Evolutionary conservation across 2,888 invertebrate species (phyloP), one percentile per base, ranked within the genome.

Genomic region (Tuberolachnus salignus): DNA sequence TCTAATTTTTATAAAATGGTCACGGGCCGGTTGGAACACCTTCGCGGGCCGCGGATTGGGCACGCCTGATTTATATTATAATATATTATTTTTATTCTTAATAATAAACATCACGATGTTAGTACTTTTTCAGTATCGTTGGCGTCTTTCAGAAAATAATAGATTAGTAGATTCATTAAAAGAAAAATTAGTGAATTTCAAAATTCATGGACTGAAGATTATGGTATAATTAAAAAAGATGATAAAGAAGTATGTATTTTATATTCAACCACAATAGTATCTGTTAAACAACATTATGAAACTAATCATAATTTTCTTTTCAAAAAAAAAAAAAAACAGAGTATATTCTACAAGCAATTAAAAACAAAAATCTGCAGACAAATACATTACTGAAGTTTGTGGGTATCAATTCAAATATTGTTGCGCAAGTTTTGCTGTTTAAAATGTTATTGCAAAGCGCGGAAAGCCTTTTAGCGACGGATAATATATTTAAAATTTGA

Each of bases 211-310:
- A 61, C 34, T 26, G 42, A 63, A 63, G 42, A 63, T 63, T 42
- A 42, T 19, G 42, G 63, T 63, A 63, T 42, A 10, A n/a, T 42
- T 63, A 63, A 44, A 44, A 63, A 63, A 44, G 14, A 19, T 44
- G 63, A 63, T 61, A 61, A 61, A 61, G 57, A 21, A 57, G 34
- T 42, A 13, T 63, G 42, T 63, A 63, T 63, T 42, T 63, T 63
- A 63, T 63, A 19, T 63, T 44, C 42, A 63, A 63, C 63, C 19
- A 44, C 63, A 44, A 64, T 64, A 42, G 42, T 42, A 44, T 63
- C 42, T 51, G 51, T 67, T 34, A 67, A 49, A 66, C 23, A 14
- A 49, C 66, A 66, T 49, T 66, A 46, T 66, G 66, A 66, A 66
- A 49, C 66, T n/a, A 67, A 67, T 51, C 49, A 67, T 51, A 63